Base-by-base conservation (phyloP, 2,888 invertebrate species). In the Muscina levida region DNA sequence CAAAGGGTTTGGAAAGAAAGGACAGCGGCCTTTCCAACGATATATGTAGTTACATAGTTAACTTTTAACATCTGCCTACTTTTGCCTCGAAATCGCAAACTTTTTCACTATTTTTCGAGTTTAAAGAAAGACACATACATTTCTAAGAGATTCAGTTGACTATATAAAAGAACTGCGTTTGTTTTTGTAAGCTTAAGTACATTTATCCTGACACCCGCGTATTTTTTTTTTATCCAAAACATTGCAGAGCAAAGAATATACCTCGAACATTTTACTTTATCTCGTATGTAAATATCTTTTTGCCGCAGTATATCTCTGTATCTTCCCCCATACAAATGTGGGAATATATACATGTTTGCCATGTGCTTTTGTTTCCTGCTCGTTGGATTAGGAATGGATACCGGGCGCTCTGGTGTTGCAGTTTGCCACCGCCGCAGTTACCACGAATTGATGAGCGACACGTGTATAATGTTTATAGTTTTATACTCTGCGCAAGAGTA, bases 381-480 rank as follows among this genome's bases (percentile, higher is more conserved):
- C n/a, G 10, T 53, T 74, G 62, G 68, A 75, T 77, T 81, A 75
- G 13, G 53, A 42, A 42, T 65, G 77, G 13, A 72, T 81, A 5
- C 56, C 72, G 57, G 62, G 48, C 48, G 13, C 39, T 1, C 53
- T 2, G 46, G 70, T 74, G 53, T 56, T 44, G 59, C 71, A 74
- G 17, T 48, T 68, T 66, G 24, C 15, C 17, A 17, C 37, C 42
- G 4, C 39, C 1, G 19, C 19, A 22, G 17, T 5, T 15, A 85
- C 86, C 85, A 84, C 82, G 85, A 88, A 87, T 86, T 87, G 86
- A 87, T 87, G 88, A 85, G 87, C 85, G 85, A 85, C 87, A 88
- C 88, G 88, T 87, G 88, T 87, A 77, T 70, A 56, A 72, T 10
- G 71, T 75, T 77, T 72, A 56, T 42, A 46, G 74, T 75, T 68